Conservation (phyloP, 1,140 invertebrate species). For the Drosophila lini region DNA sequence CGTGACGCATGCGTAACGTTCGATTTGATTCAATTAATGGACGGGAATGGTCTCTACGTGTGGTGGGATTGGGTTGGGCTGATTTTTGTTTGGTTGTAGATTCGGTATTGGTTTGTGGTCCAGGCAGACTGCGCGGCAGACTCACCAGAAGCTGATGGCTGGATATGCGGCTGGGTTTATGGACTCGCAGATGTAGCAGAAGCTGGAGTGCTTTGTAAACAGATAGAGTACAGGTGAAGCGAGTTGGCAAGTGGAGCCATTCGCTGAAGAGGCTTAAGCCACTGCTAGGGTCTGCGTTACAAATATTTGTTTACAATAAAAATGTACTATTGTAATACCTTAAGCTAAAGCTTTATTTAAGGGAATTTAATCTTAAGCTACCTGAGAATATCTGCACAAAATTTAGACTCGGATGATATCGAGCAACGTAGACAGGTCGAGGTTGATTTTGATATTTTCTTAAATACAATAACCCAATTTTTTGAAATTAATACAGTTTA, state of each 20-base stretch:
- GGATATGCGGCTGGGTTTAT: constrained; percentile 7
- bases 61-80: constrained; percentile 45
- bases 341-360: background rate
- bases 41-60: constrained; percentile 75
- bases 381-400: background rate
- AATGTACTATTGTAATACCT: background rate
- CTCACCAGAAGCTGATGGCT: constrained; percentile 17
- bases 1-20: constrained; percentile 82
- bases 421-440: background rate
- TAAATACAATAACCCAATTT: background rate
- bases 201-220: constrained; percentile 49
- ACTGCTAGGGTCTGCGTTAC: constrained; percentile 2
- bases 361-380: background rate
- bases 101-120: constrained; percentile 20
- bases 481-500: background rate
- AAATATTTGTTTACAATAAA: constrained; percentile 19
- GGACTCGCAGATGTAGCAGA: constrained; percentile 24
- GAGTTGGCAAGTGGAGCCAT: constrained; percentile 15
- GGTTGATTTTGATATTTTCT: background rate
- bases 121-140: constrained; percentile 55
- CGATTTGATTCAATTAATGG: constrained; percentile 83
- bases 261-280: constrained; percentile 1
- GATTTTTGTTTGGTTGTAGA: constrained; percentile 17
- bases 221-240: constrained; percentile 21
- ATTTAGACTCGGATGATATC: background rate